Percentiles rank a stretch among this genome's conserved stretches.
These are phyloP conservation scores for Aquatica leii DNA, from an alignment of 2,888 invertebrate genomes.

Conservation along the genomic window DNA sequence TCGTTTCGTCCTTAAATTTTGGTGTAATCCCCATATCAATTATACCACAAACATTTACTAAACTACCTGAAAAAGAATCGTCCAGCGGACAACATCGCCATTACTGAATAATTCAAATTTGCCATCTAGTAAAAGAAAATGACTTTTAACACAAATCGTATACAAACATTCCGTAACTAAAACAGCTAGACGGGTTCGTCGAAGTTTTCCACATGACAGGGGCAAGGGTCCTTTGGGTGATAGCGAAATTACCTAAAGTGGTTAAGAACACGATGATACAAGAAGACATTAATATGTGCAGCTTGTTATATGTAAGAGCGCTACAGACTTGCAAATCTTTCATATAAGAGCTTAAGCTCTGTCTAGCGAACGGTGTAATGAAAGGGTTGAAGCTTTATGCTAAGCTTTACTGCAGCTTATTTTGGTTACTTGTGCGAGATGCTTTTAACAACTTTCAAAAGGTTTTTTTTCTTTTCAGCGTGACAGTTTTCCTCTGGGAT, in stretches of 20 bases:
- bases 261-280: constrained; percentile 23
- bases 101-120: no score
- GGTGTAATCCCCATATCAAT: no score
- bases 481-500: constrained; percentile 16
- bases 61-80: no score
- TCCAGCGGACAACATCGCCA: no score
- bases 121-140: no score
- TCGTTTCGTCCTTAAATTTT: no score
- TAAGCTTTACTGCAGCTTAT: constrained; percentile 18
- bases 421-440: constrained; percentile 15
- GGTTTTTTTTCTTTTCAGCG: constrained; percentile 9
- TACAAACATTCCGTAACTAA: constrained; percentile 6
- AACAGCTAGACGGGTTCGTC: constrained; percentile 14
- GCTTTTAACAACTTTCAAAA: constrained; percentile 14
- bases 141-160: no score
- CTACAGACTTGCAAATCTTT: constrained; percentile 28
- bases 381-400: constrained; percentile 32
- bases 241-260: constrained; percentile 33
- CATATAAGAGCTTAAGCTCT: constrained; percentile 30
- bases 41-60: no score
- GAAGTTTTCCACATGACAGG: constrained; percentile 26
- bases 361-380: constrained; percentile 34
- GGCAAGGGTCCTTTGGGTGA: constrained; percentile 31
- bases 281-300: constrained; percentile 30
- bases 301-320: constrained; percentile 21